A percentile compares a stretch with the other conserved stretches of the same genome.
Conservation (phyloP, 2,888 invertebrate genomes). For the Eudasyphora cyanicolor region DNA sequence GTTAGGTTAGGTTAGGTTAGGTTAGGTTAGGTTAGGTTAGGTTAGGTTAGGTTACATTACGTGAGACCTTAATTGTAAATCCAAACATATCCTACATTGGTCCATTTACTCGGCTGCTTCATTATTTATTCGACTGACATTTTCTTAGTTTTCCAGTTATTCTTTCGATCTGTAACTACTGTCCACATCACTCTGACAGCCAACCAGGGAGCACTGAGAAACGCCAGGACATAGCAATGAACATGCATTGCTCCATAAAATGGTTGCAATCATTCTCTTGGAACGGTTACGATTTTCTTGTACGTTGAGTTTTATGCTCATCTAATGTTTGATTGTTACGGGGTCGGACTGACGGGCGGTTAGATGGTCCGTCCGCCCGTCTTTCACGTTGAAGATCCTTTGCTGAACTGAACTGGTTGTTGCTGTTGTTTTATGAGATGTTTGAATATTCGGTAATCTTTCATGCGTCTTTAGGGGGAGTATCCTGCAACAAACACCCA, state of each 20-base stretch:
- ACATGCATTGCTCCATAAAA: slow-evolving; percentile 14
- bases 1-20: too few relatives aligned
- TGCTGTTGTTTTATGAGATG: slow-evolving; percentile 11
- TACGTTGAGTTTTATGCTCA: slow-evolving; percentile 34
- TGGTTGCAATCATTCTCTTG: slow-evolving; percentile 27
- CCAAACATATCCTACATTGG: too few relatives aligned
- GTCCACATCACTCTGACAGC: too few relatives aligned
- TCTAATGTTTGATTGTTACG: slow-evolving; percentile 15
- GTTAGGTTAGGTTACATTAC: too few relatives aligned
- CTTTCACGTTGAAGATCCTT: background rate
- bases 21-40: too few relatives aligned
- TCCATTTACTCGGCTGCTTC: too few relatives aligned
- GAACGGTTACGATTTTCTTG: slow-evolving; percentile 30
- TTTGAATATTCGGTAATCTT: slow-evolving; percentile 16
- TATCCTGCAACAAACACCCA: background rate
- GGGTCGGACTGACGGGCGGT: background rate
- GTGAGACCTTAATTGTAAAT: too few relatives aligned
- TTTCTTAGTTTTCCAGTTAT: too few relatives aligned
- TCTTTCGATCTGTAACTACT: too few relatives aligned
- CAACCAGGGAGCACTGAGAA: too few relatives aligned
- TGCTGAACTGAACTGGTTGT: background rate
- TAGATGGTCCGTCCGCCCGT: background rate
- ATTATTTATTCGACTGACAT: too few relatives aligned
- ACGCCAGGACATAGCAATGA: background rate
- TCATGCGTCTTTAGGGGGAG: background rate